Evolutionary conservation across 2,113 vertebrate genomes (phyloP).

Genomic region (Neoarius graeffei): DNA sequence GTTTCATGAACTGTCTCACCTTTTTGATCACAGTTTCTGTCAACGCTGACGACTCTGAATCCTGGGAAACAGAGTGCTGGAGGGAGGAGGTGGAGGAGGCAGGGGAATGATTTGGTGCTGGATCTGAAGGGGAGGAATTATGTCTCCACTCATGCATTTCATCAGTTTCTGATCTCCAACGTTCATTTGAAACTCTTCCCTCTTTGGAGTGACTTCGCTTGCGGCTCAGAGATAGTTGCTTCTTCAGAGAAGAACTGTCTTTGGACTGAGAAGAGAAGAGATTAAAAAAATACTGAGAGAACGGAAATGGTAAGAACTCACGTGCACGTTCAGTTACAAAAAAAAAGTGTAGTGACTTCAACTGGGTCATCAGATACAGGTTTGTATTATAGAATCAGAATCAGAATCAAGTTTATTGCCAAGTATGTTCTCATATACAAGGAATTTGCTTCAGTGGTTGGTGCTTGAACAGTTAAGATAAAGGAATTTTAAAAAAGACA

Average conservation of each 20-base stretch:
- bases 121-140: neutral
- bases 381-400: neutral
- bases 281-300: neutral
- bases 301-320: neutral
- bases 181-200: neutral
- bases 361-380: neutral
- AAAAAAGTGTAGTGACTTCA: neutral
- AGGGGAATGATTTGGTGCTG: slow-evolving; percentile 28
- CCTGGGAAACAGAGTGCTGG: slow-evolving; percentile 50
- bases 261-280: neutral
- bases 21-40: slow-evolving; percentile 67
- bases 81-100: slow-evolving; percentile 11
- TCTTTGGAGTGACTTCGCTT: slow-evolving; percentile 32
- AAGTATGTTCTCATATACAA: too few relatives aligned
- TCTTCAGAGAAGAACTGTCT: neutral
- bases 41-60: slow-evolving; percentile 52
- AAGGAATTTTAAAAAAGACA: too few relatives aligned
- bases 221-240: slow-evolving; percentile 10
- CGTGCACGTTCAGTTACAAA: neutral
- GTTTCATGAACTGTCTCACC: slow-evolving; percentile 52
- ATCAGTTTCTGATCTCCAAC: neutral
- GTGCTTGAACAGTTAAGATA: too few relatives aligned
- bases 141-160: slow-evolving; percentile 26
- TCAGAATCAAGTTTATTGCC: neutral
- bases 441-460: too few relatives aligned